phyloP scores from a whole-genome alignment of 2,888 invertebrate species.

The Silvanus unidentatus region DNA sequence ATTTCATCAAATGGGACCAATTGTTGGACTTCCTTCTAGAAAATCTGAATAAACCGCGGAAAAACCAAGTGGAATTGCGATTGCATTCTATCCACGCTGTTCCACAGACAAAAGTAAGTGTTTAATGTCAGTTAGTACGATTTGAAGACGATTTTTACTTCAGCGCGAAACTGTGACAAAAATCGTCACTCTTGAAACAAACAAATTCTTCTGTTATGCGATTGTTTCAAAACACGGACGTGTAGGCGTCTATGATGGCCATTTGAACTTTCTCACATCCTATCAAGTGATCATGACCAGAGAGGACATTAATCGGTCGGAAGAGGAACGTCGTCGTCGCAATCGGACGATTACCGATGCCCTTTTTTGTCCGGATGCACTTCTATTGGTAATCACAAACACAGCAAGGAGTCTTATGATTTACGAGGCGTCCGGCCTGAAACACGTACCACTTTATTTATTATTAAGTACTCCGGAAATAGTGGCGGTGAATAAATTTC shows the following conservation, averaged over 20 bases:
- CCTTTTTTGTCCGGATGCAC: slow-evolving; percentile 52
- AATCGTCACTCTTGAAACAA: slow-evolving; percentile 46
- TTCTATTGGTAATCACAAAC: slow-evolving; percentile 51
- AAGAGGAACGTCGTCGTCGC: slow-evolving; percentile 35
- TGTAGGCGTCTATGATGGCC: slow-evolving; percentile 55
- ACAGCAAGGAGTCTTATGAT: slow-evolving; percentile 57
- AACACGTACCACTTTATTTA: slow-evolving; percentile 54
- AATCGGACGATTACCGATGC: slow-evolving; percentile 60
- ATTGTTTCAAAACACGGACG: slow-evolving; percentile 55
- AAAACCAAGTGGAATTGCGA: slow-evolving; percentile 22
- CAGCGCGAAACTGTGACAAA: slow-evolving; percentile 57
- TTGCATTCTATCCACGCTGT: slow-evolving; percentile 29
- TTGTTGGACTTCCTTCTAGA: slow-evolving; percentile 41
- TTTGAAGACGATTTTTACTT: slow-evolving; percentile 17
- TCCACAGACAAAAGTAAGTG: slow-evolving; percentile 35
- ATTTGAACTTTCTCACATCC: slow-evolving; percentile 48
- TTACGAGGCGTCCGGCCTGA: slow-evolving; percentile 55
- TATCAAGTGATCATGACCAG: slow-evolving; percentile 53
- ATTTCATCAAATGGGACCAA: slow-evolving; percentile 37
- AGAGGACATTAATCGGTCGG: slow-evolving; percentile 46
- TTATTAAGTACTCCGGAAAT: slow-evolving; percentile 54
- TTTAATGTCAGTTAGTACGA: too few relatives aligned
- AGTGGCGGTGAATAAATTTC: slow-evolving; percentile 38
- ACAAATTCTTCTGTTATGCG: slow-evolving; percentile 48
- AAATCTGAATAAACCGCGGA: slow-evolving; percentile 24